Percentiles rank a stretch among this genome's conserved stretches.
Conservation (phyloP, 1,140 invertebrate genomes). For the Atopsyche davidsoni region DNA sequence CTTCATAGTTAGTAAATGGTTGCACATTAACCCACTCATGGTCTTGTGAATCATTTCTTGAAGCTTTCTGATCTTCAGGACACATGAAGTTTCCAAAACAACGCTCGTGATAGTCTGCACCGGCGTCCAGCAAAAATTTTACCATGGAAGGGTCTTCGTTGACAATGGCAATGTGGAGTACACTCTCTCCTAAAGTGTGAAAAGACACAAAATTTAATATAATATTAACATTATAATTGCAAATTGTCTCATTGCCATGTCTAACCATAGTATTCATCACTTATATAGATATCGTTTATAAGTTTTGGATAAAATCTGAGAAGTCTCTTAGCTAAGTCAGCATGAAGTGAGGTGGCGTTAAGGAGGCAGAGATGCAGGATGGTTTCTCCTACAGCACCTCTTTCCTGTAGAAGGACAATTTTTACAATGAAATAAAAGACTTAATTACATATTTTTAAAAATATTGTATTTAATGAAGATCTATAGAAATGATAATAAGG, state of each 20-base stretch:
- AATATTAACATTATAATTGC: too few relatives aligned
- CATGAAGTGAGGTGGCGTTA: slow-evolving; percentile 83
- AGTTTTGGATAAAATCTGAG: slow-evolving; percentile 89
- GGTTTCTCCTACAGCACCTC: slow-evolving; percentile 93
- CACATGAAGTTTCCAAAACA: slow-evolving; percentile 95
- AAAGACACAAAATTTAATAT: neutral
- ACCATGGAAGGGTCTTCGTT: slow-evolving; percentile 98
- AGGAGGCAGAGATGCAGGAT: slow-evolving; percentile 90
- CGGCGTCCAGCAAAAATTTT: slow-evolving; percentile 88
- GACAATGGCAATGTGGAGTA: slow-evolving; percentile 94
- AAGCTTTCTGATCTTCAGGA: slow-evolving; percentile 94
- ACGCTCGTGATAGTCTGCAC: slow-evolving; percentile 83
- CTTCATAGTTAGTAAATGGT: slow-evolving; percentile 87
- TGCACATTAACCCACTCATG: slow-evolving; percentile 89
- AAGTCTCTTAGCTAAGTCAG: slow-evolving; percentile 87
- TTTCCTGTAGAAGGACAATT: slow-evolving; percentile 49
- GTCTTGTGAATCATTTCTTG: slow-evolving; percentile 76
- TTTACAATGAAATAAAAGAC: neutral
- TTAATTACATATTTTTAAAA: neutral
- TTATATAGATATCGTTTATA: slow-evolving; percentile 93
- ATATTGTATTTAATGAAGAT: slow-evolving; percentile 1
- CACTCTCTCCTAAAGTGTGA: slow-evolving; percentile 65
- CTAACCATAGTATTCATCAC: slow-evolving; percentile 94
- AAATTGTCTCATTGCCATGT: too few relatives aligned
- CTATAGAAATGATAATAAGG: too few relatives aligned